Evolutionary conservation across 2,888 invertebrate species (phyloP), one percentile per base, ranked within the genome.

Genomic region (Noctua fimbriata): DNA sequence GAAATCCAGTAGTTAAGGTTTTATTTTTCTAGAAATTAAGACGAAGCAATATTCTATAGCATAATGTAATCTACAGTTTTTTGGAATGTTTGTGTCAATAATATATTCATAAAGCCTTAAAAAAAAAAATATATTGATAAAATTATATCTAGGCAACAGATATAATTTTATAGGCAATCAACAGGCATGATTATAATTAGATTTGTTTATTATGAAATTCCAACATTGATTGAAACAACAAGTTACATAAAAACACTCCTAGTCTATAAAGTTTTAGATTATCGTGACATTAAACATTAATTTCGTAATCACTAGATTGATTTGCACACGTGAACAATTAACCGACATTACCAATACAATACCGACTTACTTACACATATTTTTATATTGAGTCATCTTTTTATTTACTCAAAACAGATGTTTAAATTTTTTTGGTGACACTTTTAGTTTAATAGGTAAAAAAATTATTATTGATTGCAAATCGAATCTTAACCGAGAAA

Each of bases 121-220:
- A 14, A 63, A 52, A 41, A 73, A 73, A 18, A 55, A 10, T 9
- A 16, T n/a, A 28, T 16, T n/a, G 10, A 18, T 72, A n/a, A n/a
- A n/a, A n/a, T n/a, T n/a, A n/a, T n/a, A n/a, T n/a, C n/a, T n/a
- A n/a, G n/a, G n/a, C n/a, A n/a, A n/a, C n/a, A n/a, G 0, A 36
- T n/a, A 58, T 10, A 36, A 52, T 21, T 72, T 24, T 21, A 55
- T 28, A 36, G 47, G 18, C 55, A 69, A 21, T 76, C 60, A 36
- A 24, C 36, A n/a, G 44, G 58, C 47, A 18, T 73, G 41, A 24
- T 44, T 28, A 36, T 78, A 18, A 58, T 36, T 65, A 10, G 1
- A 7, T 16, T 36, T 58, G 47, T 10, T 75, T 32, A 80, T 82
- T 82, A 82, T 16, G 18, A 82, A 76, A 82, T 80, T 28, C 24